phyloP scores from a whole-genome alignment of 2,888 invertebrate species.

The Chymomyza fuscimana region DNA sequence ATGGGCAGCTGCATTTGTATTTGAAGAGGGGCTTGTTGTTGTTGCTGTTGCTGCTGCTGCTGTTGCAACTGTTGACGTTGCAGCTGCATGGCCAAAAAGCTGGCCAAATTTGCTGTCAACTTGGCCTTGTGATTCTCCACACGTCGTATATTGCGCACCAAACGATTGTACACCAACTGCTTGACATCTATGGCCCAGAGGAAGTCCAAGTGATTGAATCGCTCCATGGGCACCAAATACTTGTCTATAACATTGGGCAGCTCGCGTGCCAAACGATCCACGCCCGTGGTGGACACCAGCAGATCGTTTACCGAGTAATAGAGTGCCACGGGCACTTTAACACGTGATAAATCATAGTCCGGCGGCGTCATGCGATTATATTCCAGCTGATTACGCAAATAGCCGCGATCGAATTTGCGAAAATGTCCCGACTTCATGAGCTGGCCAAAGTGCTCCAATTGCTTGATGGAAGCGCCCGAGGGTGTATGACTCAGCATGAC shows the following conservation, averaged over 20 bases:
- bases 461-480: constrained; percentile 79
- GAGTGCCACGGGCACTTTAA: constrained; percentile 82
- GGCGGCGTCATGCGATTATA: constrained; percentile 82
- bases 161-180: constrained; percentile 80
- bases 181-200: constrained; percentile 82
- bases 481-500: constrained; percentile 80
- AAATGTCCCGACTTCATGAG: constrained; percentile 79
- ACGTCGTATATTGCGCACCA: constrained; percentile 76
- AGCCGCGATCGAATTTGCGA: constrained; percentile 80
- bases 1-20: constrained; percentile 20
- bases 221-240: constrained; percentile 81
- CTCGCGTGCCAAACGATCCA: constrained; percentile 80
- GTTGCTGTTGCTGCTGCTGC: constrained; percentile 58
- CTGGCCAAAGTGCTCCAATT: constrained; percentile 80
- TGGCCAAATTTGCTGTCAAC: constrained; percentile 62
- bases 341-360: constrained; percentile 81
- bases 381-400: constrained; percentile 79
- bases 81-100: constrained; percentile 62
- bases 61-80: constrained; percentile 59
- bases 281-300: constrained; percentile 83
- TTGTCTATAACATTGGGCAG: constrained; percentile 82
- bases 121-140: constrained; percentile 76
- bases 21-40: constrained; percentile 18
- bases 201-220: constrained; percentile 83
- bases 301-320: constrained; percentile 84